A percentile compares a stretch with the other conserved stretches of the same genome.
These are phyloP conservation scores for Choristoneura rosaceana DNA, from an alignment of 2,888 invertebrate species.

Conservation along the genomic window DNA sequence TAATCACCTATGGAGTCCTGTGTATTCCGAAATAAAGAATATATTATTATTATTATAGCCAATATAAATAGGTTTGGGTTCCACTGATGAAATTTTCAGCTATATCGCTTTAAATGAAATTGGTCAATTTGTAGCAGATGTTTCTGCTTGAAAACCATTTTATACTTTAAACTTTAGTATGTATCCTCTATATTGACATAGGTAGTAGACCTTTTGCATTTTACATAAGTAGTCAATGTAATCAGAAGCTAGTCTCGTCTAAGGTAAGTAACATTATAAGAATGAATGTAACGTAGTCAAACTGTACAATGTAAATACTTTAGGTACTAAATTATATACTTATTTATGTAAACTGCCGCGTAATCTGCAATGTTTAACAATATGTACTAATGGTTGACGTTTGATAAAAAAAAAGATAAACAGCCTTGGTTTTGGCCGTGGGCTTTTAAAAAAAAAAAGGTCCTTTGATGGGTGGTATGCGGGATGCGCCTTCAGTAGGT, in stretches of 20 bases:
- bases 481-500: conserved; percentile 26
- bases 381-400: conserved; percentile 78
- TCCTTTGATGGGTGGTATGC: conserved; percentile 28
- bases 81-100: not conserved
- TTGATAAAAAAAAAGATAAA: conserved; percentile 45
- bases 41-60: too few species aligned
- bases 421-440: conserved; percentile 26
- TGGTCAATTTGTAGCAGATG: not conserved
- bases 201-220: conserved; percentile 25
- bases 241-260: not conserved
- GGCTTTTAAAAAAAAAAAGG: conserved; percentile 10
- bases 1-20: too few species aligned
- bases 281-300: conserved; percentile 9
- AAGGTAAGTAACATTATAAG: conserved; percentile 26
- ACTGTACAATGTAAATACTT: not conserved
- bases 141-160: not conserved
- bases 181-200: conserved; percentile 19
- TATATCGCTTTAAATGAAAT: not conserved
- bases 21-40: too few species aligned
- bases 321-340: not conserved
- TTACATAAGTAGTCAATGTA: conserved; percentile 1
- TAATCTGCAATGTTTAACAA: conserved; percentile 80
- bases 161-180: conserved; percentile 30
- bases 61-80: not conserved
- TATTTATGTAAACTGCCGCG: conserved; percentile 64